Evolutionary conservation across 2,113 vertebrate species (phyloP).

Genomic region (Bothrops jararaca): DNA sequence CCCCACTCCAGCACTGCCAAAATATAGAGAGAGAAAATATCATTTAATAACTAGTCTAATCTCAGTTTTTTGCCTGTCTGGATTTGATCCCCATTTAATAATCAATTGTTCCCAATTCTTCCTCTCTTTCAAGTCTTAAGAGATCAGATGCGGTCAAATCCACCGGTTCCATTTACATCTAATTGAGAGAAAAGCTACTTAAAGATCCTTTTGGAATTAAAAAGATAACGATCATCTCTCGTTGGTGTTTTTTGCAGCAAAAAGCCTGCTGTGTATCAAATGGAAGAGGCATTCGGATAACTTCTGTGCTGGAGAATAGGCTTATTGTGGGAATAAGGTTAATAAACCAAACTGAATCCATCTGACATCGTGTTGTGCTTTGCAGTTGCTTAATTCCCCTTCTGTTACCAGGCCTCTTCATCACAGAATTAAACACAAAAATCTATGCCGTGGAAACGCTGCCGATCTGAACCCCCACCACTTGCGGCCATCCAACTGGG

Average conservation of each 20-base stretch:
- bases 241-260: background rate
- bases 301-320: background rate
- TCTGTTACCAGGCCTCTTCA: background rate
- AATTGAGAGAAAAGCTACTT: slow-evolving; percentile 5
- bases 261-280: background rate
- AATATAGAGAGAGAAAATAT: background rate
- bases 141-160: slow-evolving; percentile 17
- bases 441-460: background rate
- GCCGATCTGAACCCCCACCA: background rate
- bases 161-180: background rate
- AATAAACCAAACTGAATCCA: background rate
- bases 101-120: slow-evolving; percentile 19
- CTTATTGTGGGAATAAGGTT: background rate
- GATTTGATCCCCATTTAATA: slow-evolving; percentile 18
- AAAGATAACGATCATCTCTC: slow-evolving; percentile 26
- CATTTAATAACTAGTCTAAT: slow-evolving; percentile 10
- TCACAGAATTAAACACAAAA: background rate
- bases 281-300: background rate
- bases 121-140: slow-evolving; percentile 28
- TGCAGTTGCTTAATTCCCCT: background rate
- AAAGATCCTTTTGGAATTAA: slow-evolving; percentile 32
- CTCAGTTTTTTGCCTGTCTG: background rate
- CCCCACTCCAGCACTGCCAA: background rate
- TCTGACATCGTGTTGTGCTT: background rate
- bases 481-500: background rate